Base-by-base conservation (phyloP, 2,888 invertebrate species). In the Drosophila tripunctata region DNA sequence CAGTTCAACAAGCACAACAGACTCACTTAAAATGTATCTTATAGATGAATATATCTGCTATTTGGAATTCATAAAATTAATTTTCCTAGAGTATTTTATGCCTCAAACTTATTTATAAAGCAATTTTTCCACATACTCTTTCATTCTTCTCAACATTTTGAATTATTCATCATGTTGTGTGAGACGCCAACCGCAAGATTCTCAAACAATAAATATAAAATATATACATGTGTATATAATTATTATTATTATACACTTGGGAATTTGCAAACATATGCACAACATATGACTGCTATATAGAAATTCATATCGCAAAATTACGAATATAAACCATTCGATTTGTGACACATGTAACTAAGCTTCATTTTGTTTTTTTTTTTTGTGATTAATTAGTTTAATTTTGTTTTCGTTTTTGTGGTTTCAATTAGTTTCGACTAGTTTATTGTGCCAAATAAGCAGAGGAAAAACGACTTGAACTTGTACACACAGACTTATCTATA, bases 401-500 rank as follows among this genome's bases (percentile, higher is more conserved):
- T 50, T 40, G 22, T 45, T 35, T 47, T 40, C 51, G 31, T 47
- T 12, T 48, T 48, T 61, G 52, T 58, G 57, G 17, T 41, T 55
- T 50, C 38, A 56, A 51, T 70, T 44, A 40, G 38, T 35, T 31
- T 56, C 41, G 50, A 43, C 35, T 51, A 43, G 36, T 61, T 67
- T 65, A 63, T 67, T 67, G 63, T 63, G 72, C 71, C 76, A 79
- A 78, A 76, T 66, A 52, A 56, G 43, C 36, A 52, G 38, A 19
- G 19, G 12, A 51, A n/a, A n/a, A n/a, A 27, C 14, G 12, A 51
- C 40, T 51, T 51, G 30, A 27, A 61, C 55, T 66, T 57, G 65
- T 66, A 73, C 55, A 67, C 72, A 83, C 56, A 65, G 76, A 62
- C 62, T 75, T 72, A 63, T 72, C 83, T 83, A 83, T 78, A 83